Evolutionary conservation across 64 coral and sea anemone species (phyloP).

Genomic region (Dendronephthya gigantea): DNA sequence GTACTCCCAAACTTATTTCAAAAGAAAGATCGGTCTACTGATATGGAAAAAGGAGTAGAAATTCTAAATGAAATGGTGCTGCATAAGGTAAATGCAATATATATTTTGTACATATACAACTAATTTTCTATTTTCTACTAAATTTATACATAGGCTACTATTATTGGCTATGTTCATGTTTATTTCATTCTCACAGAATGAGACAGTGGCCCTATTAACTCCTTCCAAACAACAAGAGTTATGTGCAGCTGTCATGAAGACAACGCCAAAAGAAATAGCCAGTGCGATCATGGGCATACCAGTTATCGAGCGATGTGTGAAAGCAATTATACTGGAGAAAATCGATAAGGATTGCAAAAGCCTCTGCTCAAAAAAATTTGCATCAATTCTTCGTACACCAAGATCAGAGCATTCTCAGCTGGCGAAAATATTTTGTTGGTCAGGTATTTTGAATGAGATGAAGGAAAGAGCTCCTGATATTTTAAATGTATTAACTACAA

Average conservation of each 20-base stretch:
- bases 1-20: background rate
- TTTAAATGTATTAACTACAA: conserved; percentile 32
- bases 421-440: conserved; percentile 18
- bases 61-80: background rate
- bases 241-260: background rate
- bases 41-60: background rate
- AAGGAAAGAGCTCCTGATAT: conserved; percentile 38
- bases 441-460: conserved; percentile 30
- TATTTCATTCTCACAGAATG: background rate
- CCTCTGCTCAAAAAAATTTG: conserved; percentile 23
- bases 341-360: conserved; percentile 24
- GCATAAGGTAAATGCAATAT: background rate
- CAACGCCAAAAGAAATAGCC: conserved; percentile 28
- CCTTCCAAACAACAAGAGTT: background rate
- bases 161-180: background rate
- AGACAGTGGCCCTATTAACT: background rate
- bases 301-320: conserved; percentile 9
- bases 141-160: no score
- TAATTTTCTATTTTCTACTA: background rate
- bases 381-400: conserved; percentile 20
- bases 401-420: conserved; percentile 7
- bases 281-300: conserved; percentile 24
- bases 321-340: conserved; percentile 31
- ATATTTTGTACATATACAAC: background rate
- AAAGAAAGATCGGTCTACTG: background rate